These are phyloP conservation scores for Heliconius sara DNA, from an alignment of 2,888 invertebrate species.

Conservation along the genomic window DNA sequence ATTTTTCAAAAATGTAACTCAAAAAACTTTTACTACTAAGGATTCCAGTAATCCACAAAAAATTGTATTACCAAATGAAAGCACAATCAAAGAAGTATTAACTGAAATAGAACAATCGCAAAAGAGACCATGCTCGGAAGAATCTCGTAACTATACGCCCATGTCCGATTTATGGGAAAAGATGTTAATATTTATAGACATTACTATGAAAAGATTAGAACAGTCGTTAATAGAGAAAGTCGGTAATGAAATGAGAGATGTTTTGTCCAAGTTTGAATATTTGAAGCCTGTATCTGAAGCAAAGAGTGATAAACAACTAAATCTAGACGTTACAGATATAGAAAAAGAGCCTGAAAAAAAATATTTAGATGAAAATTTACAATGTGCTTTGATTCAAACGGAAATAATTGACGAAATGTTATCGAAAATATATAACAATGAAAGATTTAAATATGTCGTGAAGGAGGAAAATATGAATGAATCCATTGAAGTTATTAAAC, in stretches of 20 bases:
- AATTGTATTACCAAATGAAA: constrained; percentile 58
- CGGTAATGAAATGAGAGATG: constrained; percentile 59
- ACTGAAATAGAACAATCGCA: constrained; percentile 53
- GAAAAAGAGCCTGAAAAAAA: constrained; percentile 32
- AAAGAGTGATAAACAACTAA: constrained; percentile 32
- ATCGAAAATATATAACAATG: constrained; percentile 56
- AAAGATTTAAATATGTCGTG: constrained; percentile 39
- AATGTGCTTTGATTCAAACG: constrained; percentile 66
- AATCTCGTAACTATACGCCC: constrained; percentile 51
- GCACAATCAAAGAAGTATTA: constrained; percentile 56
- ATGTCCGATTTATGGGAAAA: constrained; percentile 65
- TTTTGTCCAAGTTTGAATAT: constrained; percentile 47
- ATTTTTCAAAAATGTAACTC: constrained; percentile 52
- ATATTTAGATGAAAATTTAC: constrained; percentile 54
- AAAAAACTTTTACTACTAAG: constrained; percentile 54
- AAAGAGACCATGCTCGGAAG: constrained; percentile 54
- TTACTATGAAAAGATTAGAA: constrained; percentile 49
- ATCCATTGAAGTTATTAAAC: constrained; percentile 50
- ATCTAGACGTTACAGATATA: constrained; percentile 13
- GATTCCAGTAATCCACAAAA: constrained; percentile 50
- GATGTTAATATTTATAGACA: constrained; percentile 60
- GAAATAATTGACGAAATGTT: constrained; percentile 64
- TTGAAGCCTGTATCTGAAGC: constrained; percentile 13
- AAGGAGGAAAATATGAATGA: not conserved
- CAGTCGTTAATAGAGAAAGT: constrained; percentile 64